phyloP scores from a whole-genome alignment of 2,113 vertebrate species.

The Rhagologus leucostigma region DNA sequence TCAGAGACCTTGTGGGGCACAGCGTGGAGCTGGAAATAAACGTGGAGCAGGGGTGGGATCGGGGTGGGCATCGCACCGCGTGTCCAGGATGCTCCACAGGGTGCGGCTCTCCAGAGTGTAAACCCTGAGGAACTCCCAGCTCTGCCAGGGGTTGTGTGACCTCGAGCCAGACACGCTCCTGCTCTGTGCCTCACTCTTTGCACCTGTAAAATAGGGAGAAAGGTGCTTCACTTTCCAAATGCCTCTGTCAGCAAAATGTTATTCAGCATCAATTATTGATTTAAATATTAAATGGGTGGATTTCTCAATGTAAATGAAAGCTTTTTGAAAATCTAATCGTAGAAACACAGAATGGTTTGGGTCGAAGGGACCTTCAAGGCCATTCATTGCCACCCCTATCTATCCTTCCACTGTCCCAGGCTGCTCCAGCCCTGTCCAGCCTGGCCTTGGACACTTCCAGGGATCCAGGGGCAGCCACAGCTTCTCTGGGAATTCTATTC shows the following conservation, averaged over 20 bases:
- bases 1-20: not conserved
- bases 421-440: rapidly evolving
- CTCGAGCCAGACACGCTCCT: not conserved
- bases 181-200: not conserved
- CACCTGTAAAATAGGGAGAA: not conserved
- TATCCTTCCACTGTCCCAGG: not conserved
- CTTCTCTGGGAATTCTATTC: rapidly evolving
- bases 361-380: not conserved
- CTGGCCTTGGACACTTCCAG: not conserved
- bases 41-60: not conserved
- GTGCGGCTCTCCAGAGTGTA: not conserved
- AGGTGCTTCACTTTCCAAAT: not conserved
- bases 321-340: not conserved
- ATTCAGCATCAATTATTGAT: not conserved
- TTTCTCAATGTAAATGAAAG: not conserved
- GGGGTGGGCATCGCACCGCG: no score
- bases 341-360: not conserved
- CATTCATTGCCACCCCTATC: no score
- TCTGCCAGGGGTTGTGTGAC: not conserved
- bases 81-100: not conserved
- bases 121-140: not conserved
- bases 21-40: rapidly evolving
- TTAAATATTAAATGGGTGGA: not conserved
- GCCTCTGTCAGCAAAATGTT: not conserved
- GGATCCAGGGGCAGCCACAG: not conserved